Evolutionary conservation across 2,888 invertebrate species (phyloP), one percentile per base, ranked within the genome.

Genomic region (Suillia variegata): DNA sequence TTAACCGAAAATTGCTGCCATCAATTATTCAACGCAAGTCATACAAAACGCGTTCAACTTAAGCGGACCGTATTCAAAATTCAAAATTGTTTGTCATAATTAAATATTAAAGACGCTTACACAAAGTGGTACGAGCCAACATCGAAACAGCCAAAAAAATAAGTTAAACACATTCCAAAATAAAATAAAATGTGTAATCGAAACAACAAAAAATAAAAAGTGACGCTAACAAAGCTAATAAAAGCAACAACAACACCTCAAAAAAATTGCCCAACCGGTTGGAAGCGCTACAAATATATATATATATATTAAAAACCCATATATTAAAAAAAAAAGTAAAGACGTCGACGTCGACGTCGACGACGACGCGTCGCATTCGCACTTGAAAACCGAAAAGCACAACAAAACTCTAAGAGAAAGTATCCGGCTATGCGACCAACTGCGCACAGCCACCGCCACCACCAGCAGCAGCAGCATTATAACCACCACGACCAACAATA

Each of bases 381-480:
- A 24, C 52, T 52, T 52, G 33, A 52, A 52, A 33, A 4, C 18
- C 18, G 4, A 45, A 45, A 17, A 45, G 5, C 17, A 17, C 17
- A 45, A 45, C 17, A 45, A 17, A 45, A 17, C 3, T 17, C 5
- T 52, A 20, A 52, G 52, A 52, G 52, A 52, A 52, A 52, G 52
- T 52, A 52, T 52, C 52, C 52, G 52, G 52, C 52, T 52, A 15
- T n/a, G 12, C 21, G 12, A 49, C 38, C 49, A n/a, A 8, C n/a
- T 34, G 20, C 38, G 20, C 10, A 26, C 15, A n/a, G 26, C 17
- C 20, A 18, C 21, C 4, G 52, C 45, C 3, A 4, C 45, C 20
- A 52, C 54, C n/a, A 49, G 15, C 49, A 49, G 17, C 48, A 47
- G 52, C 33, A 61, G 38, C 22, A n/a, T n/a, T n/a, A n/a, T n/a